These are phyloP conservation scores for Melanotaenia parkinsoni DNA, from an alignment of 2,797 vertebrate genomes.

Conservation along the genomic window DNA sequence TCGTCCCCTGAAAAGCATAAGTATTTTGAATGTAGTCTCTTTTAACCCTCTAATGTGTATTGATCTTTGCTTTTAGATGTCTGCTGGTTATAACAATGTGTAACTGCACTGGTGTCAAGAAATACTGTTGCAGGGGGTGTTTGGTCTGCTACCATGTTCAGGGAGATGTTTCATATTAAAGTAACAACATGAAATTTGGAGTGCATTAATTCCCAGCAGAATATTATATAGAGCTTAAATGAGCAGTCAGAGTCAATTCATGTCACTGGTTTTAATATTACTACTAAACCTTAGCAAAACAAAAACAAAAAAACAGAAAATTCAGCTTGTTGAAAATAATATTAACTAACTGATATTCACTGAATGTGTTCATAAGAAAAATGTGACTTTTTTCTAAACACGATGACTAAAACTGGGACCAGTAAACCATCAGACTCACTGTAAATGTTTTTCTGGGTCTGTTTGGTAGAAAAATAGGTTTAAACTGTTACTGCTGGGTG, in stretches of 20 bases:
- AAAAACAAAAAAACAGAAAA: no score
- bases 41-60: conserved; percentile 88
- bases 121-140: not conserved
- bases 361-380: no score
- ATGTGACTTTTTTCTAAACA: no score
- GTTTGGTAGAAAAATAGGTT: no score
- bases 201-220: not conserved
- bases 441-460: no score
- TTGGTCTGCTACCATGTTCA: not conserved
- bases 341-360: no score
- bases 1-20: conserved; percentile 47
- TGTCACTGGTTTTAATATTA: not conserved
- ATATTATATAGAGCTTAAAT: not conserved
- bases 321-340: no score
- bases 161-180: not conserved
- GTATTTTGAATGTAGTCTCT: conserved; percentile 73
- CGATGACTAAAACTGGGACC: no score
- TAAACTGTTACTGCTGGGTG: no score
- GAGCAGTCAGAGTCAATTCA: not conserved
- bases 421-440: no score
- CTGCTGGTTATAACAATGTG: conserved; percentile 32
- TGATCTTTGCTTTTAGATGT: conserved; percentile 77
- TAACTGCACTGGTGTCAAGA: not conserved
- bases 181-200: not conserved
- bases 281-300: not conserved